Conservation (phyloP, 2,113 vertebrate genomes). For the Pollimyrus isidori region DNA sequence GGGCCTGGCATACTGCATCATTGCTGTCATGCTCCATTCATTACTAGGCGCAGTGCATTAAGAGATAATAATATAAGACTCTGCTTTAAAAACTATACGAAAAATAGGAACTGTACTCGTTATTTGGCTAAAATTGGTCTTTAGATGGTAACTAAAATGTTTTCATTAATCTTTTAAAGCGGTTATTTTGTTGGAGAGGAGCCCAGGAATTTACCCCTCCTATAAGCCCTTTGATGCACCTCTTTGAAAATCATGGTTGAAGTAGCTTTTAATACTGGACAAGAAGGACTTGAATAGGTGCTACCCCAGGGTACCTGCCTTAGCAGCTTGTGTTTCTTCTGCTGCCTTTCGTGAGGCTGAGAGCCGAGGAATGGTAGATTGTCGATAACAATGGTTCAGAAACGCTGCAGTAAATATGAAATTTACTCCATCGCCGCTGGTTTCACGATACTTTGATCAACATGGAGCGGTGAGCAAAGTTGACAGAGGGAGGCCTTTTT, state of each 20-base stretch:
- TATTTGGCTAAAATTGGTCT: neutral
- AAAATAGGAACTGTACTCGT: neutral
- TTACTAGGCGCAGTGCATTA: neutral
- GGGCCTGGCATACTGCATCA: neutral
- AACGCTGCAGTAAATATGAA: neutral
- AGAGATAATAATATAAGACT: neutral
- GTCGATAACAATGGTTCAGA: neutral
- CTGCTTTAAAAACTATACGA: neutral
- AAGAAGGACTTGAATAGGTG: neutral
- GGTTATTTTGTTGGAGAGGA: neutral
- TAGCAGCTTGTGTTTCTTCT: neutral
- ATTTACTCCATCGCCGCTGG: neutral
- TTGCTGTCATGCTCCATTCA: neutral
- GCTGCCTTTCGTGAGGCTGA: neutral
- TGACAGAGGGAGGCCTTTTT: neutral
- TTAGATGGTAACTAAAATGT: neutral
- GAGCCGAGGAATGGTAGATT: neutral
- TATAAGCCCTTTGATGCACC: neutral
- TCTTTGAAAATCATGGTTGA: neutral
- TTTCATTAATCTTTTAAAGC: neutral
- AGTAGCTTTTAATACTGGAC: neutral
- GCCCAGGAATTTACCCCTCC: neutral
- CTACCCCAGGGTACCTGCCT: neutral
- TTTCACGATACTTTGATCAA: neutral
- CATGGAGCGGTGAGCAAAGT: neutral